These are phyloP conservation scores for Dexiosoma caninum DNA, from an alignment of 2,888 invertebrate species.

Conservation along the genomic window DNA sequence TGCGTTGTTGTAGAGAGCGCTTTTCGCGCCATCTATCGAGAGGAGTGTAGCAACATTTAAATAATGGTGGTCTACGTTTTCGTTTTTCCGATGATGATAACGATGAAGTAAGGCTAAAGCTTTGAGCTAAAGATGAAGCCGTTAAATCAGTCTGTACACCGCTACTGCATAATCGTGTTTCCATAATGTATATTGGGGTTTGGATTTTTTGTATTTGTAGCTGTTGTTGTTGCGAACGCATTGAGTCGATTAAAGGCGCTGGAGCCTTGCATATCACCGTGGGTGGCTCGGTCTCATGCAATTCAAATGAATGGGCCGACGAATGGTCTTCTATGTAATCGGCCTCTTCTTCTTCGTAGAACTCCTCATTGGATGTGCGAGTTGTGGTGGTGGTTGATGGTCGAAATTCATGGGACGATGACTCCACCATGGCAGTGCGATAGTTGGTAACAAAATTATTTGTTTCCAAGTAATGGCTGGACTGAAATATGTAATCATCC, in stretches of 20 bases:
- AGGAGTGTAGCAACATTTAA: conserved; percentile 77
- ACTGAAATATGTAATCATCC: conserved; percentile 76
- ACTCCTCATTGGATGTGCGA: conserved; percentile 67
- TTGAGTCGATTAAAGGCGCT: conserved; percentile 53
- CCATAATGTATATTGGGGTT: conserved; percentile 59
- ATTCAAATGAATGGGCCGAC: conserved; percentile 68
- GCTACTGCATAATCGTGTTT: conserved; percentile 73
- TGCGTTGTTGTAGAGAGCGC: conserved; percentile 65
- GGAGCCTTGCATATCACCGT: conserved; percentile 73
- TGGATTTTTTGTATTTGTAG: conserved; percentile 59
- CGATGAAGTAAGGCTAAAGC: conserved; percentile 67
- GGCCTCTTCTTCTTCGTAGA: conserved; percentile 64
- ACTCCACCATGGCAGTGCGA: conserved; percentile 77
- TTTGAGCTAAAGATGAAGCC: conserved; percentile 67
- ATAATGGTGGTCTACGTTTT: conserved; percentile 73
- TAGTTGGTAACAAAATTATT: conserved; percentile 77
- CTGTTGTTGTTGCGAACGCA: conserved; percentile 29
- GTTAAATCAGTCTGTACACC: conserved; percentile 76
- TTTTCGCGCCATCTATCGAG: conserved; percentile 76
- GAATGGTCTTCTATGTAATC: conserved; percentile 57
- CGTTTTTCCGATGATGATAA: conserved; percentile 66
- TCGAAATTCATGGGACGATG: conserved; percentile 76
- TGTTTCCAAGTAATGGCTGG: conserved; percentile 77
- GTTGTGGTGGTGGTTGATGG: conserved; percentile 74
- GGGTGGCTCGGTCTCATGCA: conserved; percentile 72